These are phyloP conservation scores for Amia ocellicauda DNA, from an alignment of 2,113 vertebrate species.

Conservation along the genomic window DNA sequence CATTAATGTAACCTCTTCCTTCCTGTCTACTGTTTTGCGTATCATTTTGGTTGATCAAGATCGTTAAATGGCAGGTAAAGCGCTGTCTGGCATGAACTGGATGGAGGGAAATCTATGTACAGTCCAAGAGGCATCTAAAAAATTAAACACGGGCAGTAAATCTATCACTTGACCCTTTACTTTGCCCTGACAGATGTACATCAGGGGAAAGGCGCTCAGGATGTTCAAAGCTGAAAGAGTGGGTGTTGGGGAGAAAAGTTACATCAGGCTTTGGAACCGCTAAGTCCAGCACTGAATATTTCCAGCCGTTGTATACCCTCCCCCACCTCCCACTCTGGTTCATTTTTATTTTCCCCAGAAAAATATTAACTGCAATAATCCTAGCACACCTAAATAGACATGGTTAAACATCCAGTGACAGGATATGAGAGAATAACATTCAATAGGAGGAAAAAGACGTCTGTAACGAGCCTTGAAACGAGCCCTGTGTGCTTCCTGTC, in stretches of 20 bases:
- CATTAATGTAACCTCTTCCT: slow-evolving; percentile 22
- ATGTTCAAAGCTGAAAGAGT: too few species aligned
- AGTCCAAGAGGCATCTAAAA: slow-evolving; percentile 20
- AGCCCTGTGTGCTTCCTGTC: slow-evolving; percentile 43
- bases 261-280: too few species aligned
- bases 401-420: slow-evolving; percentile 27
- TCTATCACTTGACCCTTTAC: too few species aligned
- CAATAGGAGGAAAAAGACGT: slow-evolving; percentile 41
- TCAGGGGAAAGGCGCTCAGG: too few species aligned
- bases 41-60: background rate
- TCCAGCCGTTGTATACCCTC: slow-evolving; percentile 12
- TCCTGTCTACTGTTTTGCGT: background rate
- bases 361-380: too few species aligned
- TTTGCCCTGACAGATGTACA: too few species aligned
- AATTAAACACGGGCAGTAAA: too few species aligned
- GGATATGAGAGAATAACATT: slow-evolving; percentile 38
- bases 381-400: too few species aligned
- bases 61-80: slow-evolving; percentile 19
- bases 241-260: too few species aligned
- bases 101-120: slow-evolving; percentile 24
- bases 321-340: too few species aligned
- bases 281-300: too few species aligned
- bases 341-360: too few species aligned
- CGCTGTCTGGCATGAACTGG: slow-evolving; percentile 26
- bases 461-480: slow-evolving; percentile 30